Percentiles rank a stretch among this genome's conserved stretches.
phyloP scores from a whole-genome alignment of 37 sponge, comb jelly and placozoan species.

The Eunapius fragilis region DNA sequence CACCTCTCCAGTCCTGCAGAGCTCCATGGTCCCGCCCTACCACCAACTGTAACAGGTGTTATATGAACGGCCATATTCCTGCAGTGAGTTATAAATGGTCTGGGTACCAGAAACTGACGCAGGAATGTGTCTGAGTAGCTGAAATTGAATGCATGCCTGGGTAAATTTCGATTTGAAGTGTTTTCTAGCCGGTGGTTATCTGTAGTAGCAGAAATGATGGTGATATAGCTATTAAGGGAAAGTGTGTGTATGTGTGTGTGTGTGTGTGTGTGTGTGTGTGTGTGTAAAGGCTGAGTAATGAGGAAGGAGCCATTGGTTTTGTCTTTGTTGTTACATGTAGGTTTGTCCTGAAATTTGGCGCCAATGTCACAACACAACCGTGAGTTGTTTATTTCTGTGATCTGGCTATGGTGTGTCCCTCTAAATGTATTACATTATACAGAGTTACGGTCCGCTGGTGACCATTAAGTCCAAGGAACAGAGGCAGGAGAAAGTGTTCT shows the following conservation, averaged over 20 bases:
- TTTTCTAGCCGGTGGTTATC: no score
- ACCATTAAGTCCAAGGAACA: conserved; percentile 14
- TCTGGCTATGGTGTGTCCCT: no score
- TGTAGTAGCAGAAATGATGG: no score
- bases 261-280: no score
- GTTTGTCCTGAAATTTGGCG: conserved; percentile 70
- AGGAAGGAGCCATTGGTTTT: no score
- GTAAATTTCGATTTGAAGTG: no score
- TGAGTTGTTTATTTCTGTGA: no score
- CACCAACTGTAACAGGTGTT: conserved; percentile 34
- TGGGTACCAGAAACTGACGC: background rate
- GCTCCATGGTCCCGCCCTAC: conserved; percentile 19
- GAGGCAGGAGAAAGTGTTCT: conserved; percentile 39
- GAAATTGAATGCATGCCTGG: no score
- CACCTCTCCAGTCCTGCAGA: background rate
- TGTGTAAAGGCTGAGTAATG: no score
- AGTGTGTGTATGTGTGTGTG: no score
- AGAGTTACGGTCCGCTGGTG: background rate
- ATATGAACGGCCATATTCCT: conserved; percentile 33
- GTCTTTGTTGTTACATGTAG: background rate
- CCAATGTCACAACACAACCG: conserved; percentile 66
- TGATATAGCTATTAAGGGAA: no score
- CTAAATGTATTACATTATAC: background rate
- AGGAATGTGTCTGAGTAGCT: background rate
- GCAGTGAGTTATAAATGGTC: conserved; percentile 14